These are phyloP conservation scores for Tetramorium simillimum DNA, from an alignment of 1,140 invertebrate species.

Conservation along the genomic window DNA sequence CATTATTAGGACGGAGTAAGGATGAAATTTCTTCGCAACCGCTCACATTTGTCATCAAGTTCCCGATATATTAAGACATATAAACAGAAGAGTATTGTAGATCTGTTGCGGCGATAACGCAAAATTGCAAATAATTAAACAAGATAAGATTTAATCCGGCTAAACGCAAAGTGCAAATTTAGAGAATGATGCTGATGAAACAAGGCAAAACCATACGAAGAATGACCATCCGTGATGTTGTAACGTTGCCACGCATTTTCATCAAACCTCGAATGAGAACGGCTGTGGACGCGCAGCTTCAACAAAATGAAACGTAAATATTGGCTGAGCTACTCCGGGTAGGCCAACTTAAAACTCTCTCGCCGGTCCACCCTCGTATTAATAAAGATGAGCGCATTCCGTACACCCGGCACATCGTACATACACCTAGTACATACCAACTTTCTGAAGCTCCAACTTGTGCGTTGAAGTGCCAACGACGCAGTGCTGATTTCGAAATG, in stretches of 20 bases:
- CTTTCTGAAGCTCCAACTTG: conserved; percentile 56
- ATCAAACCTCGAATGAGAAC: conserved; percentile 65
- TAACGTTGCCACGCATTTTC: conserved; percentile 59
- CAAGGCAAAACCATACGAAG: not conserved
- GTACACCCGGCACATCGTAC: conserved; percentile 73
- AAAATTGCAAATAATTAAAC: conserved; percentile 27
- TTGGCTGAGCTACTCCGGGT: conserved; percentile 72
- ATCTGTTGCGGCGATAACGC: not conserved
- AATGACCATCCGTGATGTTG: conserved; percentile 49
- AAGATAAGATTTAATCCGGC: conserved; percentile 20
- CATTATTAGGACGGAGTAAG: not conserved
- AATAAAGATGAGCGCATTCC: conserved; percentile 79
- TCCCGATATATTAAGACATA: not conserved
- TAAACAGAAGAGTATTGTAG: not conserved
- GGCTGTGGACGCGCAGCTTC: conserved; percentile 48
- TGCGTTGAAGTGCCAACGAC: conserved; percentile 43
- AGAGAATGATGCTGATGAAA: conserved; percentile 32
- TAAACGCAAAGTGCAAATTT: conserved; percentile 11
- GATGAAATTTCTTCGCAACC: not conserved
- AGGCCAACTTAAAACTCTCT: conserved; percentile 75
- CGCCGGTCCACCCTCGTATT: conserved; percentile 65
- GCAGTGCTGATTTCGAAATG: conserved; percentile 23
- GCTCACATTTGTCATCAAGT: not conserved
- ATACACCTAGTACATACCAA: conserved; percentile 43
- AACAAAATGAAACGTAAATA: conserved; percentile 80